Percentiles rank a stretch among this genome's conserved stretches.
phyloP scores from a whole-genome alignment of 2,797 vertebrate genomes.

The Ctenopoma kingsleyae region DNA sequence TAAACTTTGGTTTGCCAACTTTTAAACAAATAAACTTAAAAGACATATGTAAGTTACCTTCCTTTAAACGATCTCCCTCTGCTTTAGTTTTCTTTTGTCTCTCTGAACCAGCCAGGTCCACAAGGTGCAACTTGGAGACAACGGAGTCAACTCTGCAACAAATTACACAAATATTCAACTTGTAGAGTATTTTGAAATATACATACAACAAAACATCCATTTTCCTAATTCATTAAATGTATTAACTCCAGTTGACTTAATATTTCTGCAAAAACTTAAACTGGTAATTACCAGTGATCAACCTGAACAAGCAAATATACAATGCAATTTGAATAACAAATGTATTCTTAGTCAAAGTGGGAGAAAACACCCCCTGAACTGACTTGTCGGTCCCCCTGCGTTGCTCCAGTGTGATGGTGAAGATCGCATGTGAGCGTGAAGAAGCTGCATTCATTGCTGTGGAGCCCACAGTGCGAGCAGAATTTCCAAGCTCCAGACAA shows the following conservation, averaged over 20 bases:
- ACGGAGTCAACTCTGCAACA: constrained; percentile 85
- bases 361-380: constrained; percentile 55
- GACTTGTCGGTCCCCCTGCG: constrained; percentile 90
- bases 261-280: no score
- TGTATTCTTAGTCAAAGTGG: neutral
- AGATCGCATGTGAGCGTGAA: constrained; percentile 96
- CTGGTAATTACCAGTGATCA: no score
- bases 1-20: neutral
- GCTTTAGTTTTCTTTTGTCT: constrained; percentile 98
- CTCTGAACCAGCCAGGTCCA: constrained; percentile 97
- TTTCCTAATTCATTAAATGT: no score
- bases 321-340: no score
- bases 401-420: constrained; percentile 95
- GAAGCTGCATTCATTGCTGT: constrained; percentile 98
- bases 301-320: no score
- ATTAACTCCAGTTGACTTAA: no score
- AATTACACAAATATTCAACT: constrained; percentile 6
- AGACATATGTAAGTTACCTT: constrained; percentile 83
- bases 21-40: neutral
- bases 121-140: constrained; percentile 93
- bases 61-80: constrained; percentile 94
- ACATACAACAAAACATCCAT: no score
- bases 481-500: constrained; percentile 94
- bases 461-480: constrained; percentile 91
- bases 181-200: neutral